Evolutionary conservation across 2,888 invertebrate genomes (phyloP).

Genomic region (Neocrepidodera transversa): DNA sequence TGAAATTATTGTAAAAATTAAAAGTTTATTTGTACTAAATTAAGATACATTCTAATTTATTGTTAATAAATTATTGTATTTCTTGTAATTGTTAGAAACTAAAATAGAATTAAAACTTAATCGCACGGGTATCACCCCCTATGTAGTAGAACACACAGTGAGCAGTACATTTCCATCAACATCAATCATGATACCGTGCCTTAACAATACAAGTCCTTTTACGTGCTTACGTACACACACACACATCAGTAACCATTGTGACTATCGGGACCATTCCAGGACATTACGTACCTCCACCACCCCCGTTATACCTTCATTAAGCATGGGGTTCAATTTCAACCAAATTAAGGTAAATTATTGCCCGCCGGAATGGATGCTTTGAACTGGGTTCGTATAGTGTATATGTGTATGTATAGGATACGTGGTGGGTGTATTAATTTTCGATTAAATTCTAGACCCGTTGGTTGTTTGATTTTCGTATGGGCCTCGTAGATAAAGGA

Average conservation of each 20-base stretch:
- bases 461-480: slow-evolving; percentile 1
- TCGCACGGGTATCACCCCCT: slow-evolving; percentile 2
- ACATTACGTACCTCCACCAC: slow-evolving; percentile 5
- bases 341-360: slow-evolving; percentile 16
- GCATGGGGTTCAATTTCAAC: slow-evolving; percentile 13
- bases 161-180: slow-evolving; percentile 24
- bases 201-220: slow-evolving; percentile 28
- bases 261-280: slow-evolving; percentile 18
- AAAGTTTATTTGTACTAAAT: too few species aligned
- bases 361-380: neutral
- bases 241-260: slow-evolving; percentile 31
- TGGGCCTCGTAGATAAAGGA: too few species aligned
- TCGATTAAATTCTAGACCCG: neutral
- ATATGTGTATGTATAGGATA: neutral
- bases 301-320: slow-evolving; percentile 4
- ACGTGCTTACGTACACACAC: slow-evolving; percentile 18
- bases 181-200: slow-evolving; percentile 32
- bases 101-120: too few species aligned
- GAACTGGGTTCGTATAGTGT: slow-evolving; percentile 1
- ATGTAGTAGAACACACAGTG: neutral
- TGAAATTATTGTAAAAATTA: too few species aligned
- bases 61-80: too few species aligned
- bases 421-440: slow-evolving; percentile 12
- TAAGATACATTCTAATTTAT: too few species aligned
- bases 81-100: too few species aligned